Conservation (phyloP, 2,888 invertebrate genomes). For the Pollenia labialis region DNA sequence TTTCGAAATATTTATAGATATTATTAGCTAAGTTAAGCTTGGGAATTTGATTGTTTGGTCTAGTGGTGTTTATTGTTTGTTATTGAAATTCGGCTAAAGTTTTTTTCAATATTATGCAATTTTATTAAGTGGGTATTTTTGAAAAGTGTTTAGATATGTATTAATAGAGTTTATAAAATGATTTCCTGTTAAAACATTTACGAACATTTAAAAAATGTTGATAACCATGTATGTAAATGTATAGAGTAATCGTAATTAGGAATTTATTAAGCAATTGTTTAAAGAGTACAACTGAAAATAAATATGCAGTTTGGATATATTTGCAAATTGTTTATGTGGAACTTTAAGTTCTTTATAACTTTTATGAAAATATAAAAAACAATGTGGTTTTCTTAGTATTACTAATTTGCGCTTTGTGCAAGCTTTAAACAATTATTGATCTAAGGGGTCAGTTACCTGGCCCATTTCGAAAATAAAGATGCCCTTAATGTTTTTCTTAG, state of each 20-base stretch:
- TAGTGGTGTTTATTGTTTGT: slow-evolving; percentile 8
- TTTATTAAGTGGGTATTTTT: slow-evolving; percentile 33
- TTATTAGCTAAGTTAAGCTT: slow-evolving; percentile 45
- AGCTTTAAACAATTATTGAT: too few species aligned
- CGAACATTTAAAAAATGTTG: background rate
- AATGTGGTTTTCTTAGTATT: too few species aligned
- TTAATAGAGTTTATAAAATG: background rate
- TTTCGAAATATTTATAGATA: slow-evolving; percentile 62
- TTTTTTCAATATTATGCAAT: slow-evolving; percentile 54
- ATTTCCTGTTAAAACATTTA: slow-evolving; percentile 37
- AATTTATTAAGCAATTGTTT: slow-evolving; percentile 6
- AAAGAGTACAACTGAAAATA: background rate
- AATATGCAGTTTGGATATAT: too few species aligned
- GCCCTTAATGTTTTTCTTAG: too few species aligned
- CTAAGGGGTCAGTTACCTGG: too few species aligned
- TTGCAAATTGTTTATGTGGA: too few species aligned
- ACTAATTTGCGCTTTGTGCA: too few species aligned
- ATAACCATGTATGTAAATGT: background rate
- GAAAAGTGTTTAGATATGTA: background rate
- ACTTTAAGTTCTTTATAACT: too few species aligned
- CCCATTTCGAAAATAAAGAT: too few species aligned
- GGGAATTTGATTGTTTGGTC: slow-evolving; percentile 20
- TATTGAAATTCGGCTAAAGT: slow-evolving; percentile 58
- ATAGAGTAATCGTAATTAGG: background rate
- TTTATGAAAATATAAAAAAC: too few species aligned